These are phyloP conservation scores for Chloromyia formosa DNA, from an alignment of 2,888 invertebrate genomes.

Conservation along the genomic window DNA sequence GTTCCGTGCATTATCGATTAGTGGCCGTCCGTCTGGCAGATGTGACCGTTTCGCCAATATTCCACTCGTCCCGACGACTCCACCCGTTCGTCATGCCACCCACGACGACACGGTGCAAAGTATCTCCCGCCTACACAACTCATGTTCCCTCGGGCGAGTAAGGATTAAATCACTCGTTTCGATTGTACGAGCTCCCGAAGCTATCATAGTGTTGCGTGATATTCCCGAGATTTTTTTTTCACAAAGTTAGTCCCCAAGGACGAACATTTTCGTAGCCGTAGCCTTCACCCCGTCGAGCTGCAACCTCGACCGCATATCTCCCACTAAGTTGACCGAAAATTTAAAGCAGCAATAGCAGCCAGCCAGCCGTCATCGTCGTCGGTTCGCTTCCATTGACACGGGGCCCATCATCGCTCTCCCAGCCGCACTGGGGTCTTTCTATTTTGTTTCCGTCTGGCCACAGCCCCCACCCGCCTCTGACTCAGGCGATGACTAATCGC, in stretches of 20 bases:
- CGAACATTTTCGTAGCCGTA: too few species aligned
- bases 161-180: too few species aligned
- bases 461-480: not conserved
- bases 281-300: too few species aligned
- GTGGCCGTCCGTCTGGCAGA: conserved; percentile 16
- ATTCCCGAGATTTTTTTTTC: not conserved
- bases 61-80: conserved; percentile 10
- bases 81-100: not conserved
- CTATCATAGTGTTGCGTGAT: not conserved
- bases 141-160: conserved; percentile 19
- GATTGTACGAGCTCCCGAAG: not conserved
- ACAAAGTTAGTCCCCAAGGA: too few species aligned
- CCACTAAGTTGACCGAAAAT: too few species aligned
- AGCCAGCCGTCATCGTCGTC: not conserved
- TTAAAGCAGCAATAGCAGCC: too few species aligned
- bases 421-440: not conserved
- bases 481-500: conserved; percentile 36
- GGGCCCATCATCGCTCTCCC: not conserved
- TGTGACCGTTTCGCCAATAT: not conserved
- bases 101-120: too few species aligned
- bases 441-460: conserved; percentile 16
- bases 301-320: too few species aligned
- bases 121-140: not conserved
- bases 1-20: conserved; percentile 31
- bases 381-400: not conserved